Percentiles rank a stretch among this genome's conserved stretches.
Evolutionary conservation across 2,113 vertebrate genomes (phyloP).

Genomic region (Poeciliopsis retropinna): DNA sequence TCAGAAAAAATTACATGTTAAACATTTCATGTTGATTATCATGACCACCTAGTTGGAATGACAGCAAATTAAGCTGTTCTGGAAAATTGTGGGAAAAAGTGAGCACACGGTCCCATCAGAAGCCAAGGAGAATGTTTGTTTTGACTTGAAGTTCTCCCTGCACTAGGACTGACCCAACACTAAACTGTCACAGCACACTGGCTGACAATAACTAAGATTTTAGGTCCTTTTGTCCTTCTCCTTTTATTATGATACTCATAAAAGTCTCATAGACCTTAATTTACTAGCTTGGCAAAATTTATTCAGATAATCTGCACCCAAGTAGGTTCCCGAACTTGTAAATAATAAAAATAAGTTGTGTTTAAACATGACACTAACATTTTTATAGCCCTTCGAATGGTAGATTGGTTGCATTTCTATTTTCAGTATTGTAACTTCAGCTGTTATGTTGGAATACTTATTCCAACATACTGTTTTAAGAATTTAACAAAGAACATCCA

Average conservation of each 20-base stretch:
- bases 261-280: conserved; percentile 37
- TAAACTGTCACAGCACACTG: conserved; percentile 60
- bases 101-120: conserved; percentile 65
- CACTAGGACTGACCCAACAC: conserved; percentile 73
- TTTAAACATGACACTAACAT: neutral
- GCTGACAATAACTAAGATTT: conserved; percentile 48
- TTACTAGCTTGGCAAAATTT: conserved; percentile 31
- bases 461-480: neutral
- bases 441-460: neutral
- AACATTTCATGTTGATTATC: conserved; percentile 57
- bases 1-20: conserved; percentile 51
- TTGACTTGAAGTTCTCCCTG: conserved; percentile 77
- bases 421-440: neutral
- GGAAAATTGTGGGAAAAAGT: conserved; percentile 66
- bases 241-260: conserved; percentile 61
- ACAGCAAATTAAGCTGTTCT: conserved; percentile 54
- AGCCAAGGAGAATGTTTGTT: conserved; percentile 74
- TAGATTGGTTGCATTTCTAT: neutral
- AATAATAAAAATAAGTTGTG: too few species aligned
- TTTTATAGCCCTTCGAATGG: neutral
- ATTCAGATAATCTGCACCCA: conserved; percentile 2
- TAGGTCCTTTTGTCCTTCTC: conserved; percentile 30
- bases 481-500: neutral
- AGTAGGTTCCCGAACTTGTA: too few species aligned
- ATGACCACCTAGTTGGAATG: conserved; percentile 61